A percentile compares a stretch with the other conserved stretches of the same genome.
Conservation (phyloP, 2,113 vertebrate species). For the Periophthalmodon schlosseri region DNA sequence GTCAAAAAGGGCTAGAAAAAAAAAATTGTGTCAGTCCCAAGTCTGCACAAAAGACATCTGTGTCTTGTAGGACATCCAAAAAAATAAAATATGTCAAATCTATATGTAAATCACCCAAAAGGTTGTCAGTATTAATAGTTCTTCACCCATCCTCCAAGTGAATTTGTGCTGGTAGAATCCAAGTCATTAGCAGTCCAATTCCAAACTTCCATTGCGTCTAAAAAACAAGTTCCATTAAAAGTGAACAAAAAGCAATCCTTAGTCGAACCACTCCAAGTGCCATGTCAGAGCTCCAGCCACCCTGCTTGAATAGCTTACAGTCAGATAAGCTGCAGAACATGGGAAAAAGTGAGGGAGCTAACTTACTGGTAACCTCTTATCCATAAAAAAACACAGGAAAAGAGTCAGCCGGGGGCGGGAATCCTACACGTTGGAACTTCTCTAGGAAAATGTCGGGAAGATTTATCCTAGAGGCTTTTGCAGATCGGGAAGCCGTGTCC, state of each 20-base stretch:
- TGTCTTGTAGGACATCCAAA: neutral
- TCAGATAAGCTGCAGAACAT: conserved; percentile 38
- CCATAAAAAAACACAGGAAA: conserved; percentile 57
- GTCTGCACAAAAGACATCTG: neutral
- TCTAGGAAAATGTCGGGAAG: conserved; percentile 68
- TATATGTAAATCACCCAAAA: conserved; percentile 1
- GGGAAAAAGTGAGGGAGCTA: conserved; percentile 40
- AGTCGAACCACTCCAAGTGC: neutral
- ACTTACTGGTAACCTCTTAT: conserved; percentile 69
- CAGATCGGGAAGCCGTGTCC: conserved; percentile 36
- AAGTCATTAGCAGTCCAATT: conserved; percentile 10
- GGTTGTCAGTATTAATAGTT: conserved; percentile 20
- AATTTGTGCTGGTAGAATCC: conserved; percentile 40
- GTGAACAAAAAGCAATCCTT: conserved; percentile 13
- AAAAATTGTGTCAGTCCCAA: neutral
- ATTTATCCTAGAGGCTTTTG: conserved; percentile 53
- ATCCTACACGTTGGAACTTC: conserved; percentile 57
- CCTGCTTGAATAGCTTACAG: conserved; percentile 39
- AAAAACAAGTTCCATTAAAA: neutral
- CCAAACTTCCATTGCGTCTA: conserved; percentile 10
- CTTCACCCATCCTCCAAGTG: conserved; percentile 21
- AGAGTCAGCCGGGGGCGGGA: conserved; percentile 38
- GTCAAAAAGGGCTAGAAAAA: neutral
- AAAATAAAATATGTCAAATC: neutral
- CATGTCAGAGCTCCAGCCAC: conserved; percentile 4